Evolutionary conservation across 1,140 invertebrate species (phyloP), one percentile per base, ranked within the genome.

Genomic region (Anoplolepis gracilipes): DNA sequence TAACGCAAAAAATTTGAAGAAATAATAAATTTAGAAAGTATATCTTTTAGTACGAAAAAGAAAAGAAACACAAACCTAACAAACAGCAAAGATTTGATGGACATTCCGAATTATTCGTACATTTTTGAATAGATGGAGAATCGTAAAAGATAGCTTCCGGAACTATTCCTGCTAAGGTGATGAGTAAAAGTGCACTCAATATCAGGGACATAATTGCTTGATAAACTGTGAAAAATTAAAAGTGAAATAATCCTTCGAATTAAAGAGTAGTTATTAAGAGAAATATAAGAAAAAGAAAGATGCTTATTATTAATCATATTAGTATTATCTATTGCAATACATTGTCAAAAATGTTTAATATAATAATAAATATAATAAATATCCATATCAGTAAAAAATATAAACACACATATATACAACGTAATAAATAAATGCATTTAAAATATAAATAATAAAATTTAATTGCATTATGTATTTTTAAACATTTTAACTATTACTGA

Each of bases 101-200:
- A 64, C 91, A 92, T 6, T 91, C 88, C 1, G 36, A 25, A 65
- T 73, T 85, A 22, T 25, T 88, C 11, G 53, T 30, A 81, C 91
- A 92, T 1, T 62, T 28, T 62, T 78, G 33, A 36, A 64, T 62
- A 10, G 67, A 7, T 7, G 53, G 30, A 55, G 42, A 55, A 16
- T 16, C 11, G n/a, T 22, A 28, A 39, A 19, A 10, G 1, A 16
- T 19, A 19, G 16, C 36, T n/a, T n/a, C n/a, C 16, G 46, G 28
- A 10, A 8, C 8, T 36, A 10, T 19, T 25, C 57, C 16, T 22
- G 36, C 30, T 42, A 22, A 78, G 61, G 13, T 78, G 19, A 78
- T 49, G 16, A 86, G 46, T 6, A 39, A 57, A 19, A 78, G 13
- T 53, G 3, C 0, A 36, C 55, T 8, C 22, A 57, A 78, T 28